These are phyloP conservation scores for Nowickia ferox DNA, from an alignment of 2,888 invertebrate species.

Conservation along the genomic window DNA sequence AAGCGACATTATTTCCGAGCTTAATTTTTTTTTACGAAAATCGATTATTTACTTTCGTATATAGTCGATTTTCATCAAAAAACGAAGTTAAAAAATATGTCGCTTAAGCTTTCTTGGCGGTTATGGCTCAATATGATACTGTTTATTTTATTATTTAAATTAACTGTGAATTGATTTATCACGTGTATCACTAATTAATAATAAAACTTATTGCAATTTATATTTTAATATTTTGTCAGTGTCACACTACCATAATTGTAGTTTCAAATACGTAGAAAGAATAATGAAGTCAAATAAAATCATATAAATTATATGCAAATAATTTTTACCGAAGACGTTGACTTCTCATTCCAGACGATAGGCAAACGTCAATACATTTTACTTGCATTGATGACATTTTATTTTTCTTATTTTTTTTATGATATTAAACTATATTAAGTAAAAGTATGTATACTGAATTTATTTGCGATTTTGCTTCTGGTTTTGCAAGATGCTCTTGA, in stretches of 20 bases:
- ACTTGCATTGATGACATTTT: conserved; percentile 36
- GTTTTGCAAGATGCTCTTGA: conserved; percentile 34
- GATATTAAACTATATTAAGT: conserved; percentile 32
- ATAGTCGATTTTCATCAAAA: no score
- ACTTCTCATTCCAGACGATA: conserved; percentile 52
- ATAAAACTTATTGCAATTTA: conserved; percentile 36
- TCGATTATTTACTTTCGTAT: no score
- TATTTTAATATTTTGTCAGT: conserved; percentile 36
- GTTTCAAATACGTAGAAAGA: conserved; percentile 4
- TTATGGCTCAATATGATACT: no score
- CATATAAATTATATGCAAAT: conserved; percentile 59
- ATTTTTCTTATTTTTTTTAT: background rate
- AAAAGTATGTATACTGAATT: conserved; percentile 23
- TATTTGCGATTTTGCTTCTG: conserved; percentile 37
- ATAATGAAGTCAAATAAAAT: conserved; percentile 1
- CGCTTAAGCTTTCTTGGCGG: no score
- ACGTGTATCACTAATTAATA: conserved; percentile 7
- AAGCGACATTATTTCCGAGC: no score
- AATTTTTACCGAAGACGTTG: conserved; percentile 45
- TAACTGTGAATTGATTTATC: conserved; percentile 33
- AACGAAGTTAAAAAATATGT: no score
- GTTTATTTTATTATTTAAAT: conserved; percentile 4
- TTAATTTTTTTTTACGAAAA: no score
- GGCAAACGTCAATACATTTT: conserved; percentile 13
- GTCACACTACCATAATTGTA: conserved; percentile 3